Conservation (phyloP, 2,888 invertebrate genomes). For the Octodonta nipae region DNA sequence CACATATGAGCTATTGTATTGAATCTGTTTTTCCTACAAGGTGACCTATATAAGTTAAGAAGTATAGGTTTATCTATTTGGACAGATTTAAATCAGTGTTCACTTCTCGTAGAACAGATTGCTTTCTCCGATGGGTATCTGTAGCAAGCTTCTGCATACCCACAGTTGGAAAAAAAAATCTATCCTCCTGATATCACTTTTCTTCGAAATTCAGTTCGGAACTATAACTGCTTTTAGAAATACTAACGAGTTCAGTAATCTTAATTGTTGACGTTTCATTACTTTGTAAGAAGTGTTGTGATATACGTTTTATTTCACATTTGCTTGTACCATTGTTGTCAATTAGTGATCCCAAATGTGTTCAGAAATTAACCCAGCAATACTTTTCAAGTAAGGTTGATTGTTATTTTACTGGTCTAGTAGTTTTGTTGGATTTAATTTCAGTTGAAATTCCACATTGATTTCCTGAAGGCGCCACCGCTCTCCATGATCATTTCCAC, state of each 20-base stretch:
- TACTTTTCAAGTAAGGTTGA: not conserved
- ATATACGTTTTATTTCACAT: not conserved
- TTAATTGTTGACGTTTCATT: not conserved
- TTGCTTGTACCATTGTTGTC: not conserved
- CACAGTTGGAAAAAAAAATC: too few relatives aligned
- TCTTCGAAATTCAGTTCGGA: too few relatives aligned
- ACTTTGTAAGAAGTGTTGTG: not conserved
- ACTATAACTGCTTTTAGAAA: not conserved
- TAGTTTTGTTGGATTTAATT: not conserved
- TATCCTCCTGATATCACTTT: too few relatives aligned
- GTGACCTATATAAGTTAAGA: not conserved
- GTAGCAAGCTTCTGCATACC: not conserved
- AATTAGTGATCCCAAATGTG: not conserved
- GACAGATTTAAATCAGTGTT: not conserved
- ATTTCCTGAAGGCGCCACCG: not conserved
- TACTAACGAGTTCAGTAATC: not conserved
- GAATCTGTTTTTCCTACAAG: not conserved
- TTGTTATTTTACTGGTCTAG: not conserved
- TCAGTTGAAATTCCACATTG: not conserved
- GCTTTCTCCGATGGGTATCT: not conserved
- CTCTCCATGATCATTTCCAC: not conserved
- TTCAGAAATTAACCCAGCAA: not conserved
- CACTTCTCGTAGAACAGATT: not conserved
- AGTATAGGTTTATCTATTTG: not conserved
- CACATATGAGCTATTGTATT: not conserved